Evolutionary conservation across 1,140 invertebrate species (phyloP), one percentile per base, ranked within the genome.

Genomic region (Diorhabda elongata): DNA sequence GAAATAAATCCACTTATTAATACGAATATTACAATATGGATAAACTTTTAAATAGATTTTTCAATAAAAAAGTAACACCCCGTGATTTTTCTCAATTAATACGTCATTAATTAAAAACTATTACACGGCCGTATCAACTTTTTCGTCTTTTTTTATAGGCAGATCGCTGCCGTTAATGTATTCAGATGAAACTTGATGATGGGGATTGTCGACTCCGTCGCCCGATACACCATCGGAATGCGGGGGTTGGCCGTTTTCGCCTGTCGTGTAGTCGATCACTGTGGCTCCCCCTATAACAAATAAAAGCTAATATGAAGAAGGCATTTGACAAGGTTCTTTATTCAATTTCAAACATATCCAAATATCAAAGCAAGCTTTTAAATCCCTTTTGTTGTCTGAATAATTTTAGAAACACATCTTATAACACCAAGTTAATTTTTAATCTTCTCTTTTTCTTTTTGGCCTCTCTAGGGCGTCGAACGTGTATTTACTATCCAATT

Each of bases 41-140:
- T 26, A 26, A 26, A 26, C 26, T 26, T 26, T 26, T 26, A 26
- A 26, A 26, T 26, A 26, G 26, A 26, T 26, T 1, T 26, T 26
- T 26, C n/a, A 52, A n/a, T 52, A 52, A 52, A 52, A 52, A 52
- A 52, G 47, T 52, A 52, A 52, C 47, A 52, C 47, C 47, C n/a
- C n/a, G 4, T 52, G 6, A 26, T 26, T 26, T 26, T 26, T 26
- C 26, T 26, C 26, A 26, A 26, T 26, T 26, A 26, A 26, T 26
- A 26, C 26, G 26, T 26, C 26, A 26, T 26, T 26, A 52, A 8
- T n/a, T 52, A 11, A 65, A 45, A 7, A 3, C 44, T 52, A 67
- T 76, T 85, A 86, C 68, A 87, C 85, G 42, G 84, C 84, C 1
- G 85, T 87, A 76, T 87, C 84, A 5, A 85, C 84, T 76, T 87